These are phyloP conservation scores for Aurelia sp. DNA, from an alignment of 30 jellyfish, hydroid and myxozoan genomes.

Conservation along the genomic window DNA sequence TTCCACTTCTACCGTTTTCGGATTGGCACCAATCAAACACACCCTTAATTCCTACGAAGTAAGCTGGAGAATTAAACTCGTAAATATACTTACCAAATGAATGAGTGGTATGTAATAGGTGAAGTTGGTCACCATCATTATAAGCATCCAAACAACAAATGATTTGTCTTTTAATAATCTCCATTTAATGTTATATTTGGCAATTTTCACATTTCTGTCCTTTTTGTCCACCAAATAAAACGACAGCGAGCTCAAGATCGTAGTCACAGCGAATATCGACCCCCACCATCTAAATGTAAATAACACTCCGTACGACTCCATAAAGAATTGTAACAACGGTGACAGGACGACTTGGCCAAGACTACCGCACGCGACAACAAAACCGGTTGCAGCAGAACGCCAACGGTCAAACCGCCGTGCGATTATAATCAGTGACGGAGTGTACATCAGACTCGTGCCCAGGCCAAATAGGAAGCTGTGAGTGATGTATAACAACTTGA, in stretches of 20 bases:
- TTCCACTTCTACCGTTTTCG: too few relatives aligned
- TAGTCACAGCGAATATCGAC: slow-evolving; percentile 34
- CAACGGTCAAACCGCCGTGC: slow-evolving; percentile 80
- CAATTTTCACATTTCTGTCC: not conserved
- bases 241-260: slow-evolving; percentile 74
- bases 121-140: slow-evolving; percentile 87
- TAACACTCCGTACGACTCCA: slow-evolving; percentile 70
- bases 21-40: too few relatives aligned
- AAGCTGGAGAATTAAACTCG: not conserved
- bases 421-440: slow-evolving; percentile 90
- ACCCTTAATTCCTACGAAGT: not conserved
- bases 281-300: slow-evolving; percentile 81
- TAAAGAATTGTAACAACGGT: slow-evolving; percentile 65
- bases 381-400: slow-evolving; percentile 86
- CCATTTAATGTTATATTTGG: slow-evolving; percentile 43
- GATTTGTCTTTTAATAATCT: slow-evolving; percentile 58
- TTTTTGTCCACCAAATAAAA: slow-evolving; percentile 54
- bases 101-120: slow-evolving; percentile 90
- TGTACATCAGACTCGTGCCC: slow-evolving; percentile 93
- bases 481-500: slow-evolving; percentile 71
- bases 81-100: slow-evolving; percentile 81
- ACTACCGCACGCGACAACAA: slow-evolving; percentile 88
- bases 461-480: slow-evolving; percentile 93
- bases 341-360: slow-evolving; percentile 92
- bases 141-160: slow-evolving; percentile 58